Evolutionary conservation across 2,113 vertebrate genomes (phyloP), one percentile per base, ranked within the genome.

Genomic region (Pimephales promelas): DNA sequence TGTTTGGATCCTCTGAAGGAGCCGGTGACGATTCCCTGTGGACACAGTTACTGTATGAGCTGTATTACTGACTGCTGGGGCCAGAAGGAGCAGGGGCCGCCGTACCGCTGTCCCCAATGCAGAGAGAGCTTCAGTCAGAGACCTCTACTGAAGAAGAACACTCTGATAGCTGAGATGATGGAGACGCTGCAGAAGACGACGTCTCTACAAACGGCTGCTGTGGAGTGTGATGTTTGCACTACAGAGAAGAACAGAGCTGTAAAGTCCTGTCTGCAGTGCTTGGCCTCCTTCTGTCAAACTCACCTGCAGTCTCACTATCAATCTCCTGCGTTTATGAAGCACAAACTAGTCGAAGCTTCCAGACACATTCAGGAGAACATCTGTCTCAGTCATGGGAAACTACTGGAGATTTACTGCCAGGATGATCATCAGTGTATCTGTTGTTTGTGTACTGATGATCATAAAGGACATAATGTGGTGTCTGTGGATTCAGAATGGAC

Each of bases 11-110:
- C 2, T 10, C 66, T 70, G 66, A 70, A 70, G 66, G 66, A 70
- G 66, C 62, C 62, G 62, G 62, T 66, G 62, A 36, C 62, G 62
- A 66, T 82, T 83, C 73, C 83, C 31, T 86, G 82, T 83, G 82
- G 85, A 54, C 85, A 86, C 82, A 86, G 36, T 80, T 86, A 80
- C 76, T 87, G 86, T 36, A 66, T 66, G 62, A 66, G 28, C 62
- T 66, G 62, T 10, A 66, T 66, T 66, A 66, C 62, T 66, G 62
- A 66, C 62, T 66, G 62, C 62, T 66, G 62, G 62, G 62, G 18
- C 16, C 62, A 34, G 28, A 66, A 66, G 62, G 62, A 34, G 62
- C 62, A 77, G 75, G 36, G 3, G 54, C 75, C 54, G 3, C 56
- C 31, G 22, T 75, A 81, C 78, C 59, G 59, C 66, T 85, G 79